Conservation (phyloP, 1,140 invertebrate genomes). For the Drosophila kanapiae region DNA sequence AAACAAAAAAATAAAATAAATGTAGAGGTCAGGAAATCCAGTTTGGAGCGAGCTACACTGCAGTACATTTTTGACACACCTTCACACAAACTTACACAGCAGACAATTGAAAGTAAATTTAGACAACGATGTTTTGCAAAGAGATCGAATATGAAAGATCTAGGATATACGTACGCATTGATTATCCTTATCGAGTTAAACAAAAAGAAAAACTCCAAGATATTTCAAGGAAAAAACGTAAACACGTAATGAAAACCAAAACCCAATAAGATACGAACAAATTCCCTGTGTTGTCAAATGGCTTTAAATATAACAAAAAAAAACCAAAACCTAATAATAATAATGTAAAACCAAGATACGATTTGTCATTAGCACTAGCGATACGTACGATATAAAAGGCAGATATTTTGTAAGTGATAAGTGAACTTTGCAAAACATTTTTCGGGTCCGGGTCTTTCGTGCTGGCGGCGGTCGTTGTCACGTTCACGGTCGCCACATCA, state of each 20-base stretch:
- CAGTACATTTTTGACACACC: constrained; percentile 27
- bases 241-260: constrained; percentile 29
- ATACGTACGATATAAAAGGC: constrained; percentile 8
- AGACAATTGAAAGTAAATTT: constrained; percentile 26
- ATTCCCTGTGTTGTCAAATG: constrained; percentile 78
- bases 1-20: constrained; percentile 1
- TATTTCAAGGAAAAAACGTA: constrained; percentile 17
- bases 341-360: constrained; percentile 36
- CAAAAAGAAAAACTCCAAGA: constrained; percentile 5
- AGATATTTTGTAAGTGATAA: constrained; percentile 34
- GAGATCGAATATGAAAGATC: constrained; percentile 11
- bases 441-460: constrained; percentile 23
- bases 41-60: constrained; percentile 37
- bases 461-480: too few relatives aligned
- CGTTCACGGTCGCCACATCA: neutral
- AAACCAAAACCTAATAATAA: neutral
- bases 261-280: constrained; percentile 51
- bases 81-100: constrained; percentile 4
- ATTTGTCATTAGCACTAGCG: constrained; percentile 60
- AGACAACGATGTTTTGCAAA: constrained; percentile 37
- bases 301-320: constrained; percentile 57
- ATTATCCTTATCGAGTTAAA: constrained; percentile 22
- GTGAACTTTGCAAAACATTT: constrained; percentile 34
- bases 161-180: constrained; percentile 31
- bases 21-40: constrained; percentile 31